phyloP scores from a whole-genome alignment of 2,797 vertebrate species.

The Falco naumanni region DNA sequence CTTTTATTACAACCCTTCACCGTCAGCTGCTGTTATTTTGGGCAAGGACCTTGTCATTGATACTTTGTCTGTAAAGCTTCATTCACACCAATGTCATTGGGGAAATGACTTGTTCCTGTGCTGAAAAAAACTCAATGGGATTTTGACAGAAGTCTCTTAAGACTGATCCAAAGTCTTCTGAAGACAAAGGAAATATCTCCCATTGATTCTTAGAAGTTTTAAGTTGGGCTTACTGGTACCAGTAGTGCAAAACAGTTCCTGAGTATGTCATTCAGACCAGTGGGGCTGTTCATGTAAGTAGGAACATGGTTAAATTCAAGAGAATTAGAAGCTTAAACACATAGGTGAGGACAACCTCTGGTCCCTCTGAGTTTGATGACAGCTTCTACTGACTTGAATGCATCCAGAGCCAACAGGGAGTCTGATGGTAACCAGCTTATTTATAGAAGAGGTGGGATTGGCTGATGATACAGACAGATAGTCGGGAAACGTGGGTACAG shows the following conservation, averaged over 20 bases:
- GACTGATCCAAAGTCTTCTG: not conserved
- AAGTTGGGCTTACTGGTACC: not conserved
- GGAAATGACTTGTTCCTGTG: not conserved
- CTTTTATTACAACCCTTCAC: not conserved
- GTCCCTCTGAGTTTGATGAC: not conserved
- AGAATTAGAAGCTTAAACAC: not conserved
- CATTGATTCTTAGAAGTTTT: not conserved
- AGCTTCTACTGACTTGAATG: not conserved
- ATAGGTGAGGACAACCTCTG: accelerated
- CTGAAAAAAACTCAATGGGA: not conserved
- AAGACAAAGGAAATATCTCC: not conserved
- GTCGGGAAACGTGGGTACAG: accelerated
- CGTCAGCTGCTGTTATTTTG: not conserved
- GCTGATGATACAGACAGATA: not conserved
- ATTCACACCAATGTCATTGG: not conserved
- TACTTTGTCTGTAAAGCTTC: not conserved
- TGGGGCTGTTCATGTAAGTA: too few relatives aligned
- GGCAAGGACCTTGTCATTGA: not conserved
- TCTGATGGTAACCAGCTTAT: not conserved
- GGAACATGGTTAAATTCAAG: not conserved
- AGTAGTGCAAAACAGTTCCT: not conserved
- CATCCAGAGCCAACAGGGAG: not conserved
- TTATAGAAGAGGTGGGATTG: not conserved
- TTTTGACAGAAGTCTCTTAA: not conserved
- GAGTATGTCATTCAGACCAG: not conserved